A percentile compares a stretch with the other conserved stretches of the same genome.
Conservation (phyloP, 2,888 invertebrate species). For the Pseudococcus longispinus region DNA sequence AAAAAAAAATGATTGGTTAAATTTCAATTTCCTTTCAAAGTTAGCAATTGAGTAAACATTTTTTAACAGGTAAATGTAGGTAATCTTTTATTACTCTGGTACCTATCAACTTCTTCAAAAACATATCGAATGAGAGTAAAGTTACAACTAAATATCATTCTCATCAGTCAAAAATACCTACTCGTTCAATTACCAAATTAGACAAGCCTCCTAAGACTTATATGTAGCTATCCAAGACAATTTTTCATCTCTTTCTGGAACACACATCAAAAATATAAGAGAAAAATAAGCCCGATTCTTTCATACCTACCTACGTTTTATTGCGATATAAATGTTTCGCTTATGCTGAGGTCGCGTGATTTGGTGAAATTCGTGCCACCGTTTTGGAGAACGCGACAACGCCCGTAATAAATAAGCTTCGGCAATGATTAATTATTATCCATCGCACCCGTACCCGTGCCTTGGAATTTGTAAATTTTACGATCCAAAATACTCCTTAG, state of each 20-base stretch:
- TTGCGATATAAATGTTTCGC: neutral
- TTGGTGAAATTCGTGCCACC: neutral
- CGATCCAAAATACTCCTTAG: neutral
- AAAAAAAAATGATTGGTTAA: too few relatives aligned
- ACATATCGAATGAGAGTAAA: neutral
- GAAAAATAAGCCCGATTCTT: neutral
- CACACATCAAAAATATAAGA: neutral
- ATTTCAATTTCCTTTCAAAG: too few relatives aligned
- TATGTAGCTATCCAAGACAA: neutral
- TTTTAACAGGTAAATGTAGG: too few relatives aligned
- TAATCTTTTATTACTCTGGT: too few relatives aligned
- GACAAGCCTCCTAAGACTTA: neutral
- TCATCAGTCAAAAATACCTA: neutral
- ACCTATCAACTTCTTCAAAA: too few relatives aligned
- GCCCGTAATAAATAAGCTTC: conserved; percentile 13
- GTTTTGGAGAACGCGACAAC: neutral
- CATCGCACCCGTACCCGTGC: too few relatives aligned
- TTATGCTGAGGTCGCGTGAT: neutral
- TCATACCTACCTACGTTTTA: neutral
- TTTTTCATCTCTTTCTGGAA: neutral
- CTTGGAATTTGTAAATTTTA: neutral
- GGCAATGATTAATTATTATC: neutral
- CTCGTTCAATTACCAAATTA: neutral
- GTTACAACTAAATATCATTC: neutral
- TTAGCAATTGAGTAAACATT: too few relatives aligned